Base-by-base conservation (phyloP, 2,113 vertebrate species). In the Pitta sordida region DNA sequence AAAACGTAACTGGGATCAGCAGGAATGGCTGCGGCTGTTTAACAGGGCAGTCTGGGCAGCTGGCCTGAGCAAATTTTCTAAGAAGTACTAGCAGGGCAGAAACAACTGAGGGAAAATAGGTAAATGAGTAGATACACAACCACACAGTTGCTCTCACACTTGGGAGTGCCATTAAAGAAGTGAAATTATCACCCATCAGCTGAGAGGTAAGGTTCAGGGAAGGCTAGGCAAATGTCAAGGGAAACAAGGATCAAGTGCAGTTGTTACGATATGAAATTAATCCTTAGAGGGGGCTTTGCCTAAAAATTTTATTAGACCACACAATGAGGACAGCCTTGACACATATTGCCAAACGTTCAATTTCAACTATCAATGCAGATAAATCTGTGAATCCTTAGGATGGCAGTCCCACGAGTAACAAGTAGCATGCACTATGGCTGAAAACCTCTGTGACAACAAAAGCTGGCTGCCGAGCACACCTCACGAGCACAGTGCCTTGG, bases 291-390 rank as follows among this genome's bases (percentile, higher is more conserved):
- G 43, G 90, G 21, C 26, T 32, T 71, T 83, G 76, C 27, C 80
- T 93, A 80, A 83, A 91, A 81, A 83, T 71, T 20, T 65, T 74
- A 81, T 88, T 92, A 83, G 55, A 73, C 70, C 59, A 44, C 39
- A 21, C 71, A 67, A 43, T 1, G 5, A 88, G 76, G 82, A 77
- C 39, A 90, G 53, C 32, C 53, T 63, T 86, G 64, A 23, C 82
- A 65, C 71, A 21, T 70, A 78, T 64, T 86, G 60, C 39, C 1
- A 18, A 88, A n/a, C 55, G 71, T 70, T 74, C 63, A 59, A 34
- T 76, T 90, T 69, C 48, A 88, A 62, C 39, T 70, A 83, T 74
- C 55, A 76, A 26, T 0, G 0, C 23, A 76, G 46, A 83, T 77
- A 88, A 78, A 79, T 8, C 18, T 5, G 2, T 2, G 5, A 62